Evolutionary conservation across 2,888 invertebrate genomes (phyloP).

Genomic region (Danaus chrysippus): DNA sequence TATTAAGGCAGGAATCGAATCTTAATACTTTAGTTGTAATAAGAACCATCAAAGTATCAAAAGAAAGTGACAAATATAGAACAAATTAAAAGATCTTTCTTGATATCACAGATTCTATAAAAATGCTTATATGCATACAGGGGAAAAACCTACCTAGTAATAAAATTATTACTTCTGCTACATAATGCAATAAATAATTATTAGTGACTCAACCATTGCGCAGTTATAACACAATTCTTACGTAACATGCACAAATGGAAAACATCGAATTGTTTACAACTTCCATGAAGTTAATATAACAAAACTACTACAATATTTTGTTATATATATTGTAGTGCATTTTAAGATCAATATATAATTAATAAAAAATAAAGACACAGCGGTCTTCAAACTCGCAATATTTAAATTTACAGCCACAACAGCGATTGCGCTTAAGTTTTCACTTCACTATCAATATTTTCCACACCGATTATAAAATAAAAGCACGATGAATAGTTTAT

Average conservation of each 20-base stretch:
- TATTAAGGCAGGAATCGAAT: background rate
- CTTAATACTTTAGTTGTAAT: too few relatives aligned
- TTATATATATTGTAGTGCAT: too few relatives aligned
- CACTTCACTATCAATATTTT: slow-evolving; percentile 25
- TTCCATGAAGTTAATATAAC: background rate
- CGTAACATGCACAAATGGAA: background rate
- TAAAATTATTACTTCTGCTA: background rate
- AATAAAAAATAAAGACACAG: background rate
- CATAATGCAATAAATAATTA: background rate
- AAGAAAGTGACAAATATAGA: too few relatives aligned
- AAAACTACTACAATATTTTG: background rate
- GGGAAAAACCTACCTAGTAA: too few relatives aligned
- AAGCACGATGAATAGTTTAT: slow-evolving; percentile 30
- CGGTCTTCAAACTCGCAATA: background rate
- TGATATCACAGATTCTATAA: too few relatives aligned
- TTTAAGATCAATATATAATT: background rate
- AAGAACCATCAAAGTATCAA: too few relatives aligned
- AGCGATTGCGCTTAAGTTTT: slow-evolving; percentile 17
- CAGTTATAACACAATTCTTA: background rate
- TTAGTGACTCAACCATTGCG: background rate
- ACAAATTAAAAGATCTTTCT: too few relatives aligned
- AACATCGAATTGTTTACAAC: background rate
- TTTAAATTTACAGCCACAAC: background rate
- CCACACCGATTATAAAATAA: slow-evolving; percentile 30
- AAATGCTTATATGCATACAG: too few relatives aligned